phyloP scores from a whole-genome alignment of 1,140 invertebrate genomes.

The Zaprionus davidi region DNA sequence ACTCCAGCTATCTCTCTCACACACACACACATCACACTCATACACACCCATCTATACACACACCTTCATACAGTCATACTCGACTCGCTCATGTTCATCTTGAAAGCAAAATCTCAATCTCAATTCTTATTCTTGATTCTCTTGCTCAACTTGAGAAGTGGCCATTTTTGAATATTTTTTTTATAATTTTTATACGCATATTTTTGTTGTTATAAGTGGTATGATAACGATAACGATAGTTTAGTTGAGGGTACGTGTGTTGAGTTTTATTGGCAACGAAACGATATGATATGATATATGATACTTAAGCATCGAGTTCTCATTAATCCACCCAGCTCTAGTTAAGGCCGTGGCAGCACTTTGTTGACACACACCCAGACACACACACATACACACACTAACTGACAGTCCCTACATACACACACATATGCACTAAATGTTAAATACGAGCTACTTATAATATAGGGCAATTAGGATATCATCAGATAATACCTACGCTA shows the following conservation, averaged over 20 bases:
- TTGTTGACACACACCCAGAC: slow-evolving; percentile 59
- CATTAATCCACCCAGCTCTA: slow-evolving; percentile 61
- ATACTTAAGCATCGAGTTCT: slow-evolving; percentile 63
- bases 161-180: slow-evolving; percentile 46
- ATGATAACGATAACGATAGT: slow-evolving; percentile 47
- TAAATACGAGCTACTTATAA: slow-evolving; percentile 66
- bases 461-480: slow-evolving; percentile 65
- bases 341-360: slow-evolving; percentile 68
- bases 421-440: slow-evolving; percentile 73
- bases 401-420: slow-evolving; percentile 25
- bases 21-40: neutral
- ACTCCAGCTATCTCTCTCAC: slow-evolving; percentile 25
- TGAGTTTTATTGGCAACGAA: slow-evolving; percentile 80
- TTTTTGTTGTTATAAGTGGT: slow-evolving; percentile 54
- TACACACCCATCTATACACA: slow-evolving; percentile 18
- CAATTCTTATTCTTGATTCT: slow-evolving; percentile 38
- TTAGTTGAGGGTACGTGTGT: slow-evolving; percentile 72
- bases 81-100: slow-evolving; percentile 20
- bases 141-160: slow-evolving; percentile 53
- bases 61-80: slow-evolving; percentile 16
- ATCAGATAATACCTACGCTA: slow-evolving; percentile 58
- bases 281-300: slow-evolving; percentile 36
- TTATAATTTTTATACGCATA: slow-evolving; percentile 34
- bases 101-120: slow-evolving; percentile 46
- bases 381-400: slow-evolving; percentile 42